Evolutionary conservation across 2,113 vertebrate genomes (phyloP).

Genomic region (Eidolon helvum): DNA sequence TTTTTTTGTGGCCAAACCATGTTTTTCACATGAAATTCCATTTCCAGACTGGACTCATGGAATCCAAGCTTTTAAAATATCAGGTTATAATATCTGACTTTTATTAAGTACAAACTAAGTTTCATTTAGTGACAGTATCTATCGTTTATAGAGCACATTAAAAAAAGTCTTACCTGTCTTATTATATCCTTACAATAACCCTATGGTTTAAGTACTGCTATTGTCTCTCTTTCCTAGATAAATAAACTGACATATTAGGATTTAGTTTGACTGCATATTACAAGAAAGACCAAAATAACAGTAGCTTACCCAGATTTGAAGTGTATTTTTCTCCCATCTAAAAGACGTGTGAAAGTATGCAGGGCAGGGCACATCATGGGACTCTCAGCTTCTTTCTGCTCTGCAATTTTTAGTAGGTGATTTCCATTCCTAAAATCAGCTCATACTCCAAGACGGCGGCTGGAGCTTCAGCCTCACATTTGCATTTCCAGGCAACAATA

Average conservation of each 20-base stretch:
- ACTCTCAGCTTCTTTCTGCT: not conserved
- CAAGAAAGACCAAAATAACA: not conserved
- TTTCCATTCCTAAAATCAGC: not conserved
- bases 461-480: not conserved
- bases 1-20: not conserved
- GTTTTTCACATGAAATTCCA: not conserved
- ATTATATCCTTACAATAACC: not conserved
- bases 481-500: not conserved
- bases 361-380: not conserved
- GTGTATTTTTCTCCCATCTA: not conserved
- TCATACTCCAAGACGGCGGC: not conserved
- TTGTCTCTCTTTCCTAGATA: not conserved
- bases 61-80: constrained; percentile 2
- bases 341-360: not conserved
- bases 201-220: not conserved
- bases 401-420: not conserved
- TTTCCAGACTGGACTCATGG: not conserved
- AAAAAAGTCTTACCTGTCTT: not conserved
- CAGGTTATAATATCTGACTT: not conserved
- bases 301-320: not conserved
- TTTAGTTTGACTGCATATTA: not conserved
- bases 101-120: not conserved
- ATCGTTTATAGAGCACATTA: not conserved
- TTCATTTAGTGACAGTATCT: constrained; percentile 24
- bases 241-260: not conserved